These are phyloP conservation scores for Hypomecis atomaria DNA, from an alignment of 2,888 invertebrate genomes.

Conservation along the genomic window DNA sequence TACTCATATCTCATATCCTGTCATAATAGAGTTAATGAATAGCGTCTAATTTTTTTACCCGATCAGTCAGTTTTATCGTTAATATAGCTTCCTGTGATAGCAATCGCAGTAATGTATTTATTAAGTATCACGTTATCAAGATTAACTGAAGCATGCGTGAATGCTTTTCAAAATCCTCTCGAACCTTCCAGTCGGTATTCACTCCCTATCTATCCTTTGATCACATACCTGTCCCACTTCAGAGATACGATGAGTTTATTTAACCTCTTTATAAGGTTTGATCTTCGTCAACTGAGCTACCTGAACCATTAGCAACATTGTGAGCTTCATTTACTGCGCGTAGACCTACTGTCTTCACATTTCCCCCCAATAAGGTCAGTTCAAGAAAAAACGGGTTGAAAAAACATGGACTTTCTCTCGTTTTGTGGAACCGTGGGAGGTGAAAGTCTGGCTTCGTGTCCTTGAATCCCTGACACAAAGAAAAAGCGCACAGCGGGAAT, in stretches of 20 bases:
- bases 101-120: conserved; percentile 49
- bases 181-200: conserved; percentile 57
- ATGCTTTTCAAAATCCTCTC: conserved; percentile 58
- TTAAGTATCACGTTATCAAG: conserved; percentile 58
- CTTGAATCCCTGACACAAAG: conserved; percentile 66
- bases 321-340: conserved; percentile 12
- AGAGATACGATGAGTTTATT: conserved; percentile 33
- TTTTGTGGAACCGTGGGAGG: conserved; percentile 66
- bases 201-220: conserved; percentile 65
- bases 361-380: conserved; percentile 54
- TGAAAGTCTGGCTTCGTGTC: conserved; percentile 73
- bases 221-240: conserved; percentile 47
- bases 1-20: conserved; percentile 21
- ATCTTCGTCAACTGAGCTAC: conserved; percentile 33
- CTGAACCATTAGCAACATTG: conserved; percentile 24
- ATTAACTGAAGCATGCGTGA: conserved; percentile 59
- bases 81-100: conserved; percentile 50
- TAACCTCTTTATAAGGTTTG: conserved; percentile 32
- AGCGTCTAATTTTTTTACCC: conserved; percentile 13
- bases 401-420: conserved; percentile 67
- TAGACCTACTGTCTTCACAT: conserved; percentile 11
- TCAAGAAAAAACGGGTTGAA: conserved; percentile 59
- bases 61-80: conserved; percentile 29
- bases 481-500: conserved; percentile 51
- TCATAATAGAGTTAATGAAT: conserved; percentile 21